Evolutionary conservation across 2,888 invertebrate species (phyloP).

Genomic region (Petrolisthes cinctipes): DNA sequence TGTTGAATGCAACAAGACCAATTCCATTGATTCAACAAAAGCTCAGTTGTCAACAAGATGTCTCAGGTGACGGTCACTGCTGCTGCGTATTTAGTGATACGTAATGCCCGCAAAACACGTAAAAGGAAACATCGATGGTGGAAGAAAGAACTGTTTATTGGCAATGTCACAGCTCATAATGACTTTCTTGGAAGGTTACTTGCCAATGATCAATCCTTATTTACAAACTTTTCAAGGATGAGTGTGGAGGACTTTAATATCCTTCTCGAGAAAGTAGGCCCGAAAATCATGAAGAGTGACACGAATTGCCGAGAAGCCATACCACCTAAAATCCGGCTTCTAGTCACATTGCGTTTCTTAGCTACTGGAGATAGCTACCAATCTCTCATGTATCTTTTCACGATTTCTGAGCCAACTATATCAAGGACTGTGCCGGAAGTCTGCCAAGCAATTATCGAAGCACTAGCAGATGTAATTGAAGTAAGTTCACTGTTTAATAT

Average conservation of each 20-base stretch:
- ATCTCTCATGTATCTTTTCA: constrained; percentile 13
- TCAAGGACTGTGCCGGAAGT: too few relatives aligned
- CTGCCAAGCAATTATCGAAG: too few relatives aligned
- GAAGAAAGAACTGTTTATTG: constrained; percentile 14
- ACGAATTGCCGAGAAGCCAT: constrained; percentile 3
- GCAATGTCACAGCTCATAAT: constrained; percentile 4
- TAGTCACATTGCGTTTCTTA: constrained; percentile 13
- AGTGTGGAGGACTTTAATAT: too few relatives aligned
- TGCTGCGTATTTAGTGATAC: too few relatives aligned
- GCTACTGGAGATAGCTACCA: constrained; percentile 16
- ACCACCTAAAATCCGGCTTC: constrained; percentile 16
- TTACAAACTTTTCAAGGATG: constrained; percentile 18
- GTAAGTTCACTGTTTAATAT: too few relatives aligned
- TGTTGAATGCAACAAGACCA: too few relatives aligned
- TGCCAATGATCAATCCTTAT: background rate
- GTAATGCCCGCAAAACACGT: background rate
- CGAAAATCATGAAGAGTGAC: background rate
- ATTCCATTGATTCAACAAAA: too few relatives aligned
- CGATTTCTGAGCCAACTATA: background rate
- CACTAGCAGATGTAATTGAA: too few relatives aligned
- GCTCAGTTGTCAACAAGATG: too few relatives aligned
- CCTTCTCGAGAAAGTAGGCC: too few relatives aligned
- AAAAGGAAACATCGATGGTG: background rate
- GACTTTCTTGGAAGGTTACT: constrained; percentile 13
- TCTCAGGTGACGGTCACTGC: too few relatives aligned